Conservation (phyloP, 1,140 invertebrate genomes). For the Anastrepha obliqua region DNA sequence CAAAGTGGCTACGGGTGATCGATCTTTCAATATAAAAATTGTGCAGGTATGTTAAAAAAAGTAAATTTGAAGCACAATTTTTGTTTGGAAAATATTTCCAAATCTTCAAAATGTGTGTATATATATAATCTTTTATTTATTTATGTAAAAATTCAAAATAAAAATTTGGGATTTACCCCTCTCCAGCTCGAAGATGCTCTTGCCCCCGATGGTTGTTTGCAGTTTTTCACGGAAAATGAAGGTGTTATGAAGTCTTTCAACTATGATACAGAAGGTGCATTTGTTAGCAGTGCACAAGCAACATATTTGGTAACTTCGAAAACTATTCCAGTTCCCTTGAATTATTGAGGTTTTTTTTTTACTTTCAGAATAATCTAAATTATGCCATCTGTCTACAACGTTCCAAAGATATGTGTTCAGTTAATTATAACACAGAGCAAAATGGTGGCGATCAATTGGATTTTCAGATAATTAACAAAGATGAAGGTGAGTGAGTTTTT, state of each 20-base stretch:
- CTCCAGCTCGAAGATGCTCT: conserved; percentile 65
- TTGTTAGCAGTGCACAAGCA: conserved; percentile 75
- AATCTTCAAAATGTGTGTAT: too few species aligned
- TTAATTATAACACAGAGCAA: conserved; percentile 79
- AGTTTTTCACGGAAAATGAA: conserved; percentile 79
- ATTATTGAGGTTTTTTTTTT: neutral
- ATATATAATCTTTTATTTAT: neutral
- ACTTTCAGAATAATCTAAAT: conserved; percentile 85
- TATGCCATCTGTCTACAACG: conserved; percentile 85
- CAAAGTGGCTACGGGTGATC: conserved; percentile 74
- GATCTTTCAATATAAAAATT: conserved; percentile 81
- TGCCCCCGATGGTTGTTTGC: conserved; percentile 80
- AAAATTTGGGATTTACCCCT: too few species aligned
- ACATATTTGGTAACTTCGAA: conserved; percentile 77
- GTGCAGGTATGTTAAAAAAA: conserved; percentile 74
- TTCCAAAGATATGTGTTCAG: conserved; percentile 78
- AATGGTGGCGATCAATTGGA: conserved; percentile 75
- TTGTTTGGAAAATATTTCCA: too few species aligned
- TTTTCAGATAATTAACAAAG: conserved; percentile 81
- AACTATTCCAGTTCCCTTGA: neutral
- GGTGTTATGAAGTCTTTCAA: conserved; percentile 84
- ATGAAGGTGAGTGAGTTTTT: conserved; percentile 69
- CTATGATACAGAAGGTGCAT: conserved; percentile 78
- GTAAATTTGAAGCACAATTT: too few species aligned
- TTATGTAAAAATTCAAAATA: too few species aligned